Percentiles rank a stretch among this genome's conserved stretches.
Conservation (phyloP, 2,113 vertebrate species). For the Hyaena hyaena region DNA sequence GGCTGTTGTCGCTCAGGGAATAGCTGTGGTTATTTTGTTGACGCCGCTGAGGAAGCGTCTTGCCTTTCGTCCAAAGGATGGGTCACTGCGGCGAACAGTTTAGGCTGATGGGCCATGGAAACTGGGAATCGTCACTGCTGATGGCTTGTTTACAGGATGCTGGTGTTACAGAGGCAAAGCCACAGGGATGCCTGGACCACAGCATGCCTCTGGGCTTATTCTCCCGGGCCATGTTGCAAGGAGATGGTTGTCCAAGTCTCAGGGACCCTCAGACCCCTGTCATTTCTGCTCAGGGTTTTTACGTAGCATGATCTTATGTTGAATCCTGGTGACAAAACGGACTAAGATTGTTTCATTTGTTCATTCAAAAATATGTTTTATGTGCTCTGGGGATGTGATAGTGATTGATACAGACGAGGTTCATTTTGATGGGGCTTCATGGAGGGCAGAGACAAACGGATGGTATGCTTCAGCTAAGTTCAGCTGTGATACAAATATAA, state of each 20-base stretch:
- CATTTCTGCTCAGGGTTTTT: neutral
- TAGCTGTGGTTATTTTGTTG: neutral
- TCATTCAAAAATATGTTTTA: neutral
- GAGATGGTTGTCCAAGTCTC: neutral
- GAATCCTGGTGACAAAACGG: neutral
- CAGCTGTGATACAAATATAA: neutral
- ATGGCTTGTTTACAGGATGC: constrained; percentile 62
- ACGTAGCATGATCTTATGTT: neutral
- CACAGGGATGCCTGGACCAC: neutral
- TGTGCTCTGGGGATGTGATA: neutral
- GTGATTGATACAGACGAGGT: neutral
- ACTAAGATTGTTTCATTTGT: neutral
- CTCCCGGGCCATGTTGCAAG: constrained; percentile 31
- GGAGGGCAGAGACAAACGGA: neutral
- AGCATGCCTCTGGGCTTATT: neutral
- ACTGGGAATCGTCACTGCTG: constrained; percentile 15
- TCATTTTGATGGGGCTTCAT: neutral
- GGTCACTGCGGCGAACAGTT: constrained; percentile 14
- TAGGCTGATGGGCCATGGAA: neutral
- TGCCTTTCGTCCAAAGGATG: constrained; percentile 49
- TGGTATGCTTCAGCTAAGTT: neutral
- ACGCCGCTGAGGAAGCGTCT: neutral
- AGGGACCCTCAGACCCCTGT: neutral
- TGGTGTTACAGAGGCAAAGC: constrained; percentile 40
- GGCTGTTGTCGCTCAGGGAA: constrained; percentile 65